Base-by-base conservation (phyloP, 2,888 invertebrate species). In the Archaeoteleia sp. region DNA sequence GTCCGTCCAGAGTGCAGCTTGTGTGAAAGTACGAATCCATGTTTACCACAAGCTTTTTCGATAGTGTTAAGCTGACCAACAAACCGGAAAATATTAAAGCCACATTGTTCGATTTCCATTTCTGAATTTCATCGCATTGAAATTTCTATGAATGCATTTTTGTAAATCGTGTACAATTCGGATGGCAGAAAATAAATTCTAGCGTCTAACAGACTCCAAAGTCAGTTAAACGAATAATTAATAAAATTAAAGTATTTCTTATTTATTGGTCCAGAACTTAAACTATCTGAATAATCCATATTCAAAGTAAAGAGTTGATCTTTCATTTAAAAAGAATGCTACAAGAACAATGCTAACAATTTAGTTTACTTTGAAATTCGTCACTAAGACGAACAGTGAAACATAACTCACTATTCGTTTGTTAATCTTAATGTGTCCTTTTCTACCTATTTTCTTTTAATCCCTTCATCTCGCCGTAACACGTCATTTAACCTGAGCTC, bases 401-500 rank as follows among this genome's bases (percentile, higher is more conserved):
- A 45, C 58, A 63, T 63, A 46, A 58, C 39, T 54, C 63, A 63
- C 40, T 46, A 20, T 29, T 34, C 46, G 1, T 63, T 43, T 48
- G 40, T 60, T 35, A 46, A 37, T 49, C 49, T 43, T 42, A 29
- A 20, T 51, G 32, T 55, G 25, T 40, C 57, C 60, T 37, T 53
- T 69, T 66, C 58, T 35, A 42, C 49, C 55, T 62, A 29, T 57
- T 67, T 34, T 62, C 35, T 66, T 46, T 39, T 57, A 57, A 61
- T 73, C 62, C 62, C 58, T 65, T 67, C 69, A 46, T 70, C 70
- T 74, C 67, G 71, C 70, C 72, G 57, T 77, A 78, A 76, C 74
- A 81, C 77, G 74, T 77, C 74, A 80, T 80, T 85, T 83, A 84
- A 85, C 84, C 87, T 89, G 88, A 88, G 86, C 87, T 90, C 90